phyloP scores from a whole-genome alignment of 2,113 vertebrate genomes.

The Edolisoma coerulescens region DNA sequence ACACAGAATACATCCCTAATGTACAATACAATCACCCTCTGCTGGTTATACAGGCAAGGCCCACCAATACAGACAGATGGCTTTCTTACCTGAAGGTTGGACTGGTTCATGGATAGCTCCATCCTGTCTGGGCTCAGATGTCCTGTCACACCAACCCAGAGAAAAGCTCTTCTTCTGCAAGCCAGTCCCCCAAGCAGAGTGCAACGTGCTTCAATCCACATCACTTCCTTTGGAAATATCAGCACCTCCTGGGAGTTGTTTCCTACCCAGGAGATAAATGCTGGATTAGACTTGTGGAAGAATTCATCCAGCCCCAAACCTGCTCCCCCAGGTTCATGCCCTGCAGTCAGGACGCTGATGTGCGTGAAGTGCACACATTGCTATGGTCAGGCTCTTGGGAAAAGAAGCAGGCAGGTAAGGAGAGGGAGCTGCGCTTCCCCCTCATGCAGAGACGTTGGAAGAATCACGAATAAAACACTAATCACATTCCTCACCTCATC shows the following conservation, averaged over 20 bases:
- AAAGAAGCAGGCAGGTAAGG: background rate
- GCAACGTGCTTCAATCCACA: accelerated
- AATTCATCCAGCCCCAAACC: background rate
- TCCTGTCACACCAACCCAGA: background rate
- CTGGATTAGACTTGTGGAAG: background rate
- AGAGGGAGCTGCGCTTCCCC: background rate
- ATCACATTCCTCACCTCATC: background rate
- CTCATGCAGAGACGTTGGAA: background rate
- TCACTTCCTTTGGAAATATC: accelerated
- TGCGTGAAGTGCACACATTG: accelerated
- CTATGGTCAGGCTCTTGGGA: background rate
- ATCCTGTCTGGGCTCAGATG: background rate
- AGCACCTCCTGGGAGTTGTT: background rate
- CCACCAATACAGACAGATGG: background rate
- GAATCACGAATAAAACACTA: background rate
- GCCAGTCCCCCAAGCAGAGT: background rate
- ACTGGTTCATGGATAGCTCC: background rate
- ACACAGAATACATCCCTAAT: background rate
- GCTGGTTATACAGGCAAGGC: background rate
- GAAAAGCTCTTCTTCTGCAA: background rate
- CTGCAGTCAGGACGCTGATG: background rate
- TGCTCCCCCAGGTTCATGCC: background rate
- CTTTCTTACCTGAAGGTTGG: background rate
- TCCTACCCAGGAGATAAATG: background rate
- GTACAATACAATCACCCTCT: background rate